Conservation (phyloP, 2,888 invertebrate species). For the Labia minor region DNA sequence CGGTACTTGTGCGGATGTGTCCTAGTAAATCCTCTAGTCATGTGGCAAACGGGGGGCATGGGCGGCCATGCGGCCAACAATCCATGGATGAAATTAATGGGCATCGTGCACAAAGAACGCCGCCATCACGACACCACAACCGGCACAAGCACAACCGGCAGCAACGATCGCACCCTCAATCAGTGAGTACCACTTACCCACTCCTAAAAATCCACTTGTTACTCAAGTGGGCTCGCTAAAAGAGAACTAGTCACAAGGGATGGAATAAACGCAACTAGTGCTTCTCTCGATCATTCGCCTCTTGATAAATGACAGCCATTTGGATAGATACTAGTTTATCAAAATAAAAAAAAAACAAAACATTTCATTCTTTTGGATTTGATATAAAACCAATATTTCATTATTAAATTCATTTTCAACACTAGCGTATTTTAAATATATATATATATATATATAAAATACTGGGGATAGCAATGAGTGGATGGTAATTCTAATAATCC, state of each 20-base stretch:
- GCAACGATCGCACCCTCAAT: conserved; percentile 54
- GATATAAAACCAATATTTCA: too few relatives aligned
- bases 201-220: background rate
- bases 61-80: conserved; percentile 64
- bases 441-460: too few relatives aligned
- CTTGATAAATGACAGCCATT: background rate
- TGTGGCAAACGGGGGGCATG: conserved; percentile 68
- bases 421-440: too few relatives aligned
- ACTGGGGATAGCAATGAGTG: background rate
- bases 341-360: too few relatives aligned
- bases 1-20: conserved; percentile 22
- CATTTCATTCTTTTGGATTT: too few relatives aligned
- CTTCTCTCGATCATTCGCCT: background rate
- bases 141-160: conserved; percentile 39
- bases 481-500: background rate
- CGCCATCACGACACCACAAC: conserved; percentile 47
- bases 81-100: conserved; percentile 75
- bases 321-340: background rate
- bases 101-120: conserved; percentile 65
- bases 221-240: background rate
- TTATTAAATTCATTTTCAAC: too few relatives aligned
- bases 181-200: conserved; percentile 46
- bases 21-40: conserved; percentile 40
- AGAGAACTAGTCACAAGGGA: too few relatives aligned
- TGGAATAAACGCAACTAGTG: background rate